These are phyloP conservation scores for Carcharodon carcharias DNA, from an alignment of 2,797 vertebrate genomes.

Conservation along the genomic window DNA sequence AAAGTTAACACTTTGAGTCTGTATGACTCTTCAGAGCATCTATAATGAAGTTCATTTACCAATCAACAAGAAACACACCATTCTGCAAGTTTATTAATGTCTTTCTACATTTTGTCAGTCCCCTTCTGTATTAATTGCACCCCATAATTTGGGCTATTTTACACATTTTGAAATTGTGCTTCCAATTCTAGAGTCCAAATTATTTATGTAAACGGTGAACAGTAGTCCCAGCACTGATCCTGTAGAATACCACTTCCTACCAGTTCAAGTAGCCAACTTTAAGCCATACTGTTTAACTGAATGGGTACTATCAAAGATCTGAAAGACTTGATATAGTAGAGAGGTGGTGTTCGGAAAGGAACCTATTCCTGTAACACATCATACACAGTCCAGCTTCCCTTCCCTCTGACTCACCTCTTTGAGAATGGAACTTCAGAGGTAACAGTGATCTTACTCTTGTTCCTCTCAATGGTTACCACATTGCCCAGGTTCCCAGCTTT, in stretches of 20 bases:
- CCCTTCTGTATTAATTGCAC: not conserved
- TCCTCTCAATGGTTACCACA: conserved; percentile 86
- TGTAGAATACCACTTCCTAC: not conserved
- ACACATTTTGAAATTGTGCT: not conserved
- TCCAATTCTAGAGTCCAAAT: not conserved
- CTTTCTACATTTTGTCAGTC: not conserved
- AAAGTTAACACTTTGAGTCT: no score
- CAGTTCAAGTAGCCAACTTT: not conserved
- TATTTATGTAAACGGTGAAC: not conserved
- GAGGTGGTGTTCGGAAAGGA: not conserved
- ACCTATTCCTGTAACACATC: not conserved
- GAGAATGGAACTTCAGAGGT: conserved; percentile 94
- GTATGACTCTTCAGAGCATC: no score
- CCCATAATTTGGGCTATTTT: not conserved
- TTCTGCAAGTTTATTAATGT: not conserved
- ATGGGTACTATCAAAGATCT: not conserved
- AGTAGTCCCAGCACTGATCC: not conserved
- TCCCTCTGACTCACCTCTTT: conserved; percentile 69
- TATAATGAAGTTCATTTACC: not conserved
- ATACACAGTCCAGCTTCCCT: no score
- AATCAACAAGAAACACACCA: not conserved
- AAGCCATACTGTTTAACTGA: not conserved
- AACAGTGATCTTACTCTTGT: conserved; percentile 95
- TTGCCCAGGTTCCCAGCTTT: conserved; percentile 90
- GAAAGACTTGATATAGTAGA: not conserved